Base-by-base conservation (phyloP, 2,113 vertebrate genomes). In the Ibidorhyncha struthersii region DNA sequence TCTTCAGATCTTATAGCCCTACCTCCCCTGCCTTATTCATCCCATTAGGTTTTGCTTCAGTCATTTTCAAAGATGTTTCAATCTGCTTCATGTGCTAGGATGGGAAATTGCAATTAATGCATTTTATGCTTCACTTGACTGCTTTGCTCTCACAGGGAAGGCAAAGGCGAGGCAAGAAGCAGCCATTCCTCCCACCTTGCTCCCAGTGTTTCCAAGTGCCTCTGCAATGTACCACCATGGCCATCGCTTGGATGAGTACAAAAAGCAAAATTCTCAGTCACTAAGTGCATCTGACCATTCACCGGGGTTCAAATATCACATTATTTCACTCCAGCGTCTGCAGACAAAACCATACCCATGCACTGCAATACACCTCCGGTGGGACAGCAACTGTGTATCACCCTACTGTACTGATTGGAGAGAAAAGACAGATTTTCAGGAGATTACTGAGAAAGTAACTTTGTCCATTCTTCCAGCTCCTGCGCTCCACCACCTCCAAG, bases 151-250 rank as follows among this genome's bases (percentile, higher is more conserved):
- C n/a, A 9, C 19, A 17, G 40, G 43, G 55, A 47, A 67, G 47
- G 66, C 40, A 63, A 36, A 45, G 26, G 55, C 0, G 1, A 53
- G 38, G 56, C 30, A 61, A 59, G 52, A 18, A 83, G 77, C 65
- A 47, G 52, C 17, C 32, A 12, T 25, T 52, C 53, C 49, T 80
- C 53, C 66, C 23, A 29, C 5, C 2, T 29, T 0, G 0, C 50
- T 38, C 70, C 34, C 12, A 34, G 53, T 7, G 41, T 36, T 74
- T 74, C 49, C 40, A 41, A 52, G 55, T 1, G 4, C 43, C 27
- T 29, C 52, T 55, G 50, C 3, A 2, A n/a, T 2, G 1, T 10
- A 43, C 17, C 40, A 27, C 12, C 25, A 20, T 0, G 18, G 29
- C 29, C 27, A 36, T 1, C 13, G 72, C 61, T 74, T 7, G 1